Evolutionary conservation across 2,888 invertebrate genomes (phyloP).

Genomic region (Drosophila flavopinicola): DNA sequence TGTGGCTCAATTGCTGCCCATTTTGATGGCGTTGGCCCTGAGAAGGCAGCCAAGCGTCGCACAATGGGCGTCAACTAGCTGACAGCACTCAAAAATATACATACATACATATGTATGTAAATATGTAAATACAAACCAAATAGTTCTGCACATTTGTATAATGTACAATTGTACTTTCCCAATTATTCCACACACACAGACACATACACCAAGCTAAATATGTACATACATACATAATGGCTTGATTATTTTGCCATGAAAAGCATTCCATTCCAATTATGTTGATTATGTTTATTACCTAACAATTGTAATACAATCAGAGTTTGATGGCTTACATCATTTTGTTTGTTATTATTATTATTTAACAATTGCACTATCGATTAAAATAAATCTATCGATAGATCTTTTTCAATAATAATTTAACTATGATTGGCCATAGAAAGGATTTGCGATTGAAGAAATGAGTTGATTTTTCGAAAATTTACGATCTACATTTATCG

Average conservation of each 20-base stretch:
- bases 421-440: no score
- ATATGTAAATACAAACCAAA: background rate
- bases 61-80: conserved; percentile 56
- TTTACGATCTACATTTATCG: no score
- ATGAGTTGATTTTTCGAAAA: no score
- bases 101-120: no score
- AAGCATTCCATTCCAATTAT: conserved; percentile 29
- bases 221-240: conserved; percentile 23
- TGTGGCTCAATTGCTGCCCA: conserved; percentile 69
- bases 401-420: no score
- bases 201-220: background rate
- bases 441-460: no score
- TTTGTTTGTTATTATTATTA: background rate
- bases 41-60: conserved; percentile 62
- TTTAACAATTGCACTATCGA: no score
- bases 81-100: conserved; percentile 23
- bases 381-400: no score
- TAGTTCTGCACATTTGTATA: conserved; percentile 17
- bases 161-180: conserved; percentile 27
- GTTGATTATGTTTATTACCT: conserved; percentile 23
- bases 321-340: background rate
- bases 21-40: conserved; percentile 61
- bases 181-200: background rate
- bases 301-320: conserved; percentile 9
- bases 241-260: conserved; percentile 26